Conservation (phyloP, 1,140 invertebrate species). For the Trichomalopsis sarcophagae region DNA sequence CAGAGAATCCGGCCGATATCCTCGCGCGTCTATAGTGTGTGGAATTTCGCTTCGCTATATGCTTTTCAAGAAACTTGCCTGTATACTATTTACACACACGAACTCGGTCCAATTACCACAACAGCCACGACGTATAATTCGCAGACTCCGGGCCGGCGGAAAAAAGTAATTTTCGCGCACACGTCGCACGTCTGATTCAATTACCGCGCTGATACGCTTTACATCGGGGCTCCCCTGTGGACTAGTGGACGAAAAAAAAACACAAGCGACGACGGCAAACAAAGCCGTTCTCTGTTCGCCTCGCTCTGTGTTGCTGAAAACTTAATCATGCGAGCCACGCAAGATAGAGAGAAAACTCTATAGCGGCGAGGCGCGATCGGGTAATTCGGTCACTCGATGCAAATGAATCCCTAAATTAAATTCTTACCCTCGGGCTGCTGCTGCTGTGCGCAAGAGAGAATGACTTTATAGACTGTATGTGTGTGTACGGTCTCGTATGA, state of each 20-base stretch:
- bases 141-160: background rate
- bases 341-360: background rate
- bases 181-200: background rate
- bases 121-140: too few species aligned
- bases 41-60: too few species aligned
- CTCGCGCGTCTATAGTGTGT: background rate
- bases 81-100: too few species aligned
- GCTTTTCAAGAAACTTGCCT: too few species aligned
- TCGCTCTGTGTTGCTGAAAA: constrained; percentile 13
- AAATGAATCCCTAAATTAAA: constrained; percentile 46
- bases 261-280: background rate
- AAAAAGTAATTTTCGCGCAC: background rate
- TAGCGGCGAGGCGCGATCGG: background rate
- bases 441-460: background rate
- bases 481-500: background rate
- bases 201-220: background rate
- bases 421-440: constrained; percentile 18
- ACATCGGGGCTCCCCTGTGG: background rate
- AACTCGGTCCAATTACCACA: too few species aligned
- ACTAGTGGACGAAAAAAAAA: background rate
- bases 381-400: constrained; percentile 45
- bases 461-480: background rate
- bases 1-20: background rate
- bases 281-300: background rate
- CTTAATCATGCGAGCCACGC: constrained; percentile 12